Evolutionary conservation across 2,888 invertebrate species (phyloP).

Genomic region (Cheilosia variabilis): DNA sequence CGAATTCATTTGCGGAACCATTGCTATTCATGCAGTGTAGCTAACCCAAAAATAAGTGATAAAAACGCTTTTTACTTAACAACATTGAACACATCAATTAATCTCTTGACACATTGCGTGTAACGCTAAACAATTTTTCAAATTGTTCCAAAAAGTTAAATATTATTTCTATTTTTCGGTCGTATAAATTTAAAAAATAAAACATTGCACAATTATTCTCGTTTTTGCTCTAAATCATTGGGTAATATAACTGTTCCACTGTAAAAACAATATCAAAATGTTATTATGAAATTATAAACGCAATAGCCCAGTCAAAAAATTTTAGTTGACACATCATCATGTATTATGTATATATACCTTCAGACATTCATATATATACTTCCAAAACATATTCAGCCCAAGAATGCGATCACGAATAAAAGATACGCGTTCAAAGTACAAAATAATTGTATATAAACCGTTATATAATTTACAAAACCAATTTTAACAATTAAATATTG

Average conservation of each 20-base stretch:
- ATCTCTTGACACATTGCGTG: slow-evolving; percentile 27
- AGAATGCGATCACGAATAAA: neutral
- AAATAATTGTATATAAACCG: slow-evolving; percentile 69
- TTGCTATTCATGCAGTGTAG: slow-evolving; percentile 16
- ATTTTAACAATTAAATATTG: neutral
- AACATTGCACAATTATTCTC: slow-evolving; percentile 2
- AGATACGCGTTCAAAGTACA: slow-evolving; percentile 25
- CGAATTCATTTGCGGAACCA: neutral
- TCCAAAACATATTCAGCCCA: neutral
- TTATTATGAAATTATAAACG: slow-evolving; percentile 15
- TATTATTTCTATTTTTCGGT: neutral
- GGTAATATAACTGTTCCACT: slow-evolving; percentile 12
- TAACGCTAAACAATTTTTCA: slow-evolving; percentile 6
- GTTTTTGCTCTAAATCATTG: slow-evolving; percentile 23
- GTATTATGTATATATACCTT: neutral
- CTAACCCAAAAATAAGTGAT: slow-evolving; percentile 80
- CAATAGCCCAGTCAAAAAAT: slow-evolving; percentile 77
- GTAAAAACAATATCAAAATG: slow-evolving; percentile 4
- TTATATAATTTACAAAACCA: slow-evolving; percentile 14
- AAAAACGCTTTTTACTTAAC: slow-evolving; percentile 79
- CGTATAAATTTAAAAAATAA: neutral
- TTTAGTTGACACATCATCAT: slow-evolving; percentile 5
- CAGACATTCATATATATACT: neutral
- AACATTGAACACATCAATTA: slow-evolving; percentile 15
- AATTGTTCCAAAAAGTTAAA: slow-evolving; percentile 1